Conservation (phyloP, 2,888 invertebrate genomes). For the Eulithis prunata region DNA sequence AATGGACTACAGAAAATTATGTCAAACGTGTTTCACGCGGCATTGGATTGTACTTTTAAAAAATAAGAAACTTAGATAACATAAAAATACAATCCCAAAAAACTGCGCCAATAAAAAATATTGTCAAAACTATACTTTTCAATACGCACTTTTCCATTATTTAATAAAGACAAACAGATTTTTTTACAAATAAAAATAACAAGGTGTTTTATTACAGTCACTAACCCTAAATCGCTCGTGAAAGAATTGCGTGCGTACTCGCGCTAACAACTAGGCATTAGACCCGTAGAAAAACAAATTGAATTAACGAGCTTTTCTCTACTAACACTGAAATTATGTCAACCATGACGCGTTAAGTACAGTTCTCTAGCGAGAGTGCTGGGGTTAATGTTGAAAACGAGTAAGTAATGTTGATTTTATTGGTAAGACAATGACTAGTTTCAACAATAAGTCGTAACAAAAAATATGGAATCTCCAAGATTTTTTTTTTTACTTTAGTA, state of each 20-base stretch:
- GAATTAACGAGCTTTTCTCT: constrained; percentile 56
- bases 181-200: too few species aligned
- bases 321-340: constrained; percentile 49
- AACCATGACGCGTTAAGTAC: constrained; percentile 38
- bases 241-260: constrained; percentile 47
- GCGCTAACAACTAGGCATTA: constrained; percentile 46
- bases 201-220: constrained; percentile 14
- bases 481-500: too few species aligned
- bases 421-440: not conserved
- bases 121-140: too few species aligned
- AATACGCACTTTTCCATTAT: too few species aligned
- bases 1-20: not conserved
- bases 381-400: constrained; percentile 18
- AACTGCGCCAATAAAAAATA: too few species aligned
- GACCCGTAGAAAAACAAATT: constrained; percentile 53
- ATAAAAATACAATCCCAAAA: too few species aligned
- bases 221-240: constrained; percentile 33
- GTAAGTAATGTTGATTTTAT: not conserved
- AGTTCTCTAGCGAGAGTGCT: constrained; percentile 39
- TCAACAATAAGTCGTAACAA: too few species aligned
- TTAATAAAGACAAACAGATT: too few species aligned
- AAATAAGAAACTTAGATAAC: too few species aligned
- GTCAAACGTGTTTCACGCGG: not conserved
- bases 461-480: too few species aligned
- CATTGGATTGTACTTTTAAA: too few species aligned